These are phyloP conservation scores for Plagiodera versicolora DNA, from an alignment of 2,888 invertebrate species.

Conservation along the genomic window DNA sequence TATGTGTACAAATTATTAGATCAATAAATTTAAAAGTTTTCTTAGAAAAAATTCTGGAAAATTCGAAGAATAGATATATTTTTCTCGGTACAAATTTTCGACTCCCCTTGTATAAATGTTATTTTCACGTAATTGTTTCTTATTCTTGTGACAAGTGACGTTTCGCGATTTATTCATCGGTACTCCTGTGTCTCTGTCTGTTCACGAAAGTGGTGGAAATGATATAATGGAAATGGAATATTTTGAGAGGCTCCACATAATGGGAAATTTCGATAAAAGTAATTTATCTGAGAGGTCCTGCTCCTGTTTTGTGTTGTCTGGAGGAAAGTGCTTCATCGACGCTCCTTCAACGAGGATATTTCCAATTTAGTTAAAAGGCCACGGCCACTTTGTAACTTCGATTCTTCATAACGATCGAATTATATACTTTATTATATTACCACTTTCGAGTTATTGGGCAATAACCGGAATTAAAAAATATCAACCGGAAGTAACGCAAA, in stretches of 20 bases:
- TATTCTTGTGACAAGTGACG: no score
- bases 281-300: slow-evolving; percentile 48
- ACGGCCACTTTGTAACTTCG: slow-evolving; percentile 53
- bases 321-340: slow-evolving; percentile 49
- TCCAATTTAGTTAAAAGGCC: slow-evolving; percentile 56
- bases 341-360: slow-evolving; percentile 51
- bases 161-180: no score
- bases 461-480: slow-evolving; percentile 41
- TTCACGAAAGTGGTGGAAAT: slow-evolving; percentile 11
- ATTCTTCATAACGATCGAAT: slow-evolving; percentile 50
- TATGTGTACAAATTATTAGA: no score
- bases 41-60: no score
- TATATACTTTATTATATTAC: slow-evolving; percentile 46
- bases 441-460: slow-evolving; percentile 40
- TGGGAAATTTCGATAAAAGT: slow-evolving; percentile 48
- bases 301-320: slow-evolving; percentile 48
- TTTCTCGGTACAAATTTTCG: no score
- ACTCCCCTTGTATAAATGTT: no score
- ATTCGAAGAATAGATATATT: no score
- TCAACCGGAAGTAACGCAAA: neutral
- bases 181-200: neutral
- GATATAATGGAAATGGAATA: slow-evolving; percentile 36
- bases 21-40: no score
- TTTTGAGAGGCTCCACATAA: slow-evolving; percentile 38
- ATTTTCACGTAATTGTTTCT: no score